These are phyloP conservation scores for Crocodylus rhombifer DNA, from an alignment of 2,797 vertebrate genomes.

Conservation along the genomic window DNA sequence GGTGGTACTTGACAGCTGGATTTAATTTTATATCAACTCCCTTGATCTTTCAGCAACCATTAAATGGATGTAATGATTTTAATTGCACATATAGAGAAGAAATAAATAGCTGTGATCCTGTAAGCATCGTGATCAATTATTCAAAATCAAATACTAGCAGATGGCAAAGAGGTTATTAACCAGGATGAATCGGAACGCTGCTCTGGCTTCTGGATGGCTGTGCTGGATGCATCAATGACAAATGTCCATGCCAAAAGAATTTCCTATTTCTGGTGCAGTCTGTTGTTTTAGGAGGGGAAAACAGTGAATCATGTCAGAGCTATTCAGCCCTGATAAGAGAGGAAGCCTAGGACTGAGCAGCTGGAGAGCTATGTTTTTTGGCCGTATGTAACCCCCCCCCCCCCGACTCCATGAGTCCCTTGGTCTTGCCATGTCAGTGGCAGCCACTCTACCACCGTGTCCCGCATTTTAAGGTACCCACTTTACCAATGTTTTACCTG, in stretches of 20 bases:
- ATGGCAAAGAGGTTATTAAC: not conserved
- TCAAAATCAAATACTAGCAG: not conserved
- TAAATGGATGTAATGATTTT: fast-evolving
- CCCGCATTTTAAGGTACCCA: not conserved
- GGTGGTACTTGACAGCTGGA: not conserved
- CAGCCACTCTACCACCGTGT: not conserved
- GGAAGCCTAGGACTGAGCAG: not conserved
- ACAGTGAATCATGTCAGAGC: conserved; percentile 38
- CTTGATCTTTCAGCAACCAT: not conserved
- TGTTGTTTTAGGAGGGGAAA: conserved; percentile 59
- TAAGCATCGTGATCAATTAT: not conserved
- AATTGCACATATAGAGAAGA: not conserved
- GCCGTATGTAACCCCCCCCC: not conserved
- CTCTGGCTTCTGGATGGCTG: not conserved
- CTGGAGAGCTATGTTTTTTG: not conserved
- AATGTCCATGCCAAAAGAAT: conserved; percentile 25
- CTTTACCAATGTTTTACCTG: too few relatives aligned
- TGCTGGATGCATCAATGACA: not conserved
- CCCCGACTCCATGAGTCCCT: not conserved
- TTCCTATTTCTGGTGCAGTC: conserved; percentile 69
- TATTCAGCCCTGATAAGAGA: conserved; percentile 60
- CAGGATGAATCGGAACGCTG: not conserved
- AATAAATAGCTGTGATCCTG: not conserved
- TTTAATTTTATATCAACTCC: fast-evolving
- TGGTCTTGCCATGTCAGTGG: not conserved